Conservation (phyloP, 1,140 invertebrate species). For the Phymorhynchus buccinoides region DNA sequence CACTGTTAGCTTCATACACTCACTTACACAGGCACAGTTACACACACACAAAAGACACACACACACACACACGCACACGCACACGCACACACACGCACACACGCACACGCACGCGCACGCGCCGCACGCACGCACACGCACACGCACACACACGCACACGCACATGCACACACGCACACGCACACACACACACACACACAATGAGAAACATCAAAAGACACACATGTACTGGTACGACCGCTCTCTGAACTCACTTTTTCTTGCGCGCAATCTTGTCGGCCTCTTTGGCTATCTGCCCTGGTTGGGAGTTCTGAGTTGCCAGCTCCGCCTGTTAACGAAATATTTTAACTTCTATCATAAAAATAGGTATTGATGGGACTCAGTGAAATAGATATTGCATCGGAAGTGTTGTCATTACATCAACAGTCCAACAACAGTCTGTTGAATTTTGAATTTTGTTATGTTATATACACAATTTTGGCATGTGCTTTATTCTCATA, state of each 20-base stretch:
- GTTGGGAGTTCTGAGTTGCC: slow-evolving; percentile 67
- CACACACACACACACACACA: slow-evolving; percentile 19
- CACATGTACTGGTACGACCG: too few species aligned
- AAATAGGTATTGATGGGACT: too few species aligned
- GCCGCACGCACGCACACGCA: background rate
- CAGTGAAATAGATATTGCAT: too few species aligned
- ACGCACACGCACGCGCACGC: background rate
- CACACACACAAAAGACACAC: background rate
- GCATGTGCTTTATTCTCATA: too few species aligned
- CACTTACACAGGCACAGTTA: background rate
- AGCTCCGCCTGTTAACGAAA: slow-evolving; percentile 68
- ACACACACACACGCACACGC: background rate
- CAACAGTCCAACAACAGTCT: too few species aligned
- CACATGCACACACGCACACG: slow-evolving; percentile 11
- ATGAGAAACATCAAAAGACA: too few species aligned
- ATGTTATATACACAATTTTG: too few species aligned
- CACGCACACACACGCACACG: slow-evolving; percentile 7
- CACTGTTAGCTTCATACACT: background rate
- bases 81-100: slow-evolving; percentile 13
- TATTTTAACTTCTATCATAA: too few species aligned
- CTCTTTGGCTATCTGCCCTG: slow-evolving; percentile 70
- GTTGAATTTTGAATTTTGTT: too few species aligned
- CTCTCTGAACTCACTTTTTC: slow-evolving; percentile 66
- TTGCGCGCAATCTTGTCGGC: slow-evolving; percentile 68
- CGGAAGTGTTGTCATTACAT: too few species aligned